These are phyloP conservation scores for Tineola bisselliella DNA, from an alignment of 2,888 invertebrate species.

Conservation along the genomic window DNA sequence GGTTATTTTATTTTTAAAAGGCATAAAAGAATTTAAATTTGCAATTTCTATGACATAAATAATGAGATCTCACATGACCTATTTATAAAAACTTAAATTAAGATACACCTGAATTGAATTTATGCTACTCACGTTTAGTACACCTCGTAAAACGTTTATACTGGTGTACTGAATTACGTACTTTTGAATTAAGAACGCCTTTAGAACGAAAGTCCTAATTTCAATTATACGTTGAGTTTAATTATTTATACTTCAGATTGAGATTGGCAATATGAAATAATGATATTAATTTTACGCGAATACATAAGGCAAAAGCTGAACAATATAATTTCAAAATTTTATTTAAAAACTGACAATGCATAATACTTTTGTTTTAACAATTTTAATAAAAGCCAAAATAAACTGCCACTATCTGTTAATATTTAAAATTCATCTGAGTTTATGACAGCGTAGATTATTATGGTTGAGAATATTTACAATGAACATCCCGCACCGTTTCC, in stretches of 20 bases:
- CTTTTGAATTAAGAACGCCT: slow-evolving; percentile 37
- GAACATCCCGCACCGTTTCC: neutral
- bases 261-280: too few species aligned
- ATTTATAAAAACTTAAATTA: neutral
- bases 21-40: too few species aligned
- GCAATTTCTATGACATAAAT: too few species aligned
- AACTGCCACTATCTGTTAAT: slow-evolving; percentile 3
- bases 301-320: slow-evolving; percentile 32
- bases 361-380: neutral
- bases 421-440: slow-evolving; percentile 6
- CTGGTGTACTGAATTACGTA: slow-evolving; percentile 30
- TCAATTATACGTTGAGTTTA: neutral
- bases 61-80: neutral
- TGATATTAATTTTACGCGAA: slow-evolving; percentile 39
- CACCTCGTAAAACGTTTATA: slow-evolving; percentile 48
- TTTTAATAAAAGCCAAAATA: neutral
- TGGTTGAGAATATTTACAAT: slow-evolving; percentile 2
- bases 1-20: too few species aligned
- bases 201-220: neutral
- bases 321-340: neutral
- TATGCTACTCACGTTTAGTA: slow-evolving; percentile 43
- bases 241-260: neutral
- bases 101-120: slow-evolving; percentile 27
- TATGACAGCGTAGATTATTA: slow-evolving; percentile 6
- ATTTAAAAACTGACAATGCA: neutral